Conservation (phyloP, 1,140 invertebrate genomes). For the Bombus cullumanus region DNA sequence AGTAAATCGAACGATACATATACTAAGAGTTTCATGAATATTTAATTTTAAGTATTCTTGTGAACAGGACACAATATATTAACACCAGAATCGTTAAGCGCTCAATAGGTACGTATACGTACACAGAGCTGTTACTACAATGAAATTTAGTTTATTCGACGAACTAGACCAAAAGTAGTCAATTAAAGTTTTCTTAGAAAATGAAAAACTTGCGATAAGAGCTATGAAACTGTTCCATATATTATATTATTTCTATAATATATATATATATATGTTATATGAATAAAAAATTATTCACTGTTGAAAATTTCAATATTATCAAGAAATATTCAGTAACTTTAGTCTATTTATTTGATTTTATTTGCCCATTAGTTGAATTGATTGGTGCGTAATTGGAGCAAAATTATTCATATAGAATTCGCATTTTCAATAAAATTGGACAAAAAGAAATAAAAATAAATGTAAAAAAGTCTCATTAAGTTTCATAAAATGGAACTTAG, state of each 20-base stretch:
- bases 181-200: background rate
- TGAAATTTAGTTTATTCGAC: background rate
- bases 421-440: background rate
- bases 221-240: background rate
- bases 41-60: conserved; percentile 29
- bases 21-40: conserved; percentile 17
- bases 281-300: background rate
- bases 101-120: background rate
- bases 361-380: background rate
- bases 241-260: no score
- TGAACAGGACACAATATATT: conserved; percentile 17
- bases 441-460: background rate
- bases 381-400: background rate
- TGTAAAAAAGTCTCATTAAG: background rate
- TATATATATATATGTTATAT: background rate
- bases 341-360: background rate
- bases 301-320: background rate
- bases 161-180: background rate
- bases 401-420: no score
- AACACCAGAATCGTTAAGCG: conserved; percentile 20
- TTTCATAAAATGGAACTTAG: background rate
- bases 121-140: background rate
- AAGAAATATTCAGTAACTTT: background rate
- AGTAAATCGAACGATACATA: conserved; percentile 5
- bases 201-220: background rate